These are phyloP conservation scores for Drosophila tristis DNA, from an alignment of 1,140 invertebrate species.

Conservation along the genomic window DNA sequence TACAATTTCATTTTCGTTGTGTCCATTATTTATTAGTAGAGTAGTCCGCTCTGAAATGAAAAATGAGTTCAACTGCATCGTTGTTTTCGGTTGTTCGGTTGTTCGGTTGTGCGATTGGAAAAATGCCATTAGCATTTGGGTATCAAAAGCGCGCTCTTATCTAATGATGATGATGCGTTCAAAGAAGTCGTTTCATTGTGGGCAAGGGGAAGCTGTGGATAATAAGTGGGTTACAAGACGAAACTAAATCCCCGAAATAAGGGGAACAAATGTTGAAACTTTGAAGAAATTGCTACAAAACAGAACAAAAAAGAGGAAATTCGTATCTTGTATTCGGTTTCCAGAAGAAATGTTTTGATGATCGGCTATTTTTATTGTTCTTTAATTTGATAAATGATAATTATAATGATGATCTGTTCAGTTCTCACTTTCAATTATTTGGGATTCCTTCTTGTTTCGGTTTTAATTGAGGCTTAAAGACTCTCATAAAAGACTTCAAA, in stretches of 20 bases:
- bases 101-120: background rate
- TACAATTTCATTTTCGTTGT: slow-evolving; percentile 61
- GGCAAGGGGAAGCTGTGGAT: no score
- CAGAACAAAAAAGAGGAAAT: no score
- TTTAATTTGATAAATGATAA: no score
- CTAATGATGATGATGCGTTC: no score
- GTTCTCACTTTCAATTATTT: slow-evolving; percentile 13
- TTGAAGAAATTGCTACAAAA: no score
- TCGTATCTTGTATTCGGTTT: no score
- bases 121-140: slow-evolving; percentile 9
- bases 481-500: background rate
- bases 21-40: slow-evolving; percentile 42
- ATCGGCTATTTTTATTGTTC: no score
- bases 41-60: slow-evolving; percentile 22
- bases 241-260: no score
- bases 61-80: slow-evolving; percentile 25
- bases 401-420: no score
- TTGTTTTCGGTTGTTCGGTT: background rate
- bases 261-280: no score
- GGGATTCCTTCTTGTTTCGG: slow-evolving; percentile 28
- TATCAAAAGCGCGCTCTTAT: slow-evolving; percentile 3
- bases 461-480: slow-evolving; percentile 29
- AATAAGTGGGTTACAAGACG: no score
- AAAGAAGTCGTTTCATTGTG: background rate
- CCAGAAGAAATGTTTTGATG: no score